These are phyloP conservation scores for Strigamia maritima DNA, from an alignment of 2,888 invertebrate species.

Conservation along the genomic window DNA sequence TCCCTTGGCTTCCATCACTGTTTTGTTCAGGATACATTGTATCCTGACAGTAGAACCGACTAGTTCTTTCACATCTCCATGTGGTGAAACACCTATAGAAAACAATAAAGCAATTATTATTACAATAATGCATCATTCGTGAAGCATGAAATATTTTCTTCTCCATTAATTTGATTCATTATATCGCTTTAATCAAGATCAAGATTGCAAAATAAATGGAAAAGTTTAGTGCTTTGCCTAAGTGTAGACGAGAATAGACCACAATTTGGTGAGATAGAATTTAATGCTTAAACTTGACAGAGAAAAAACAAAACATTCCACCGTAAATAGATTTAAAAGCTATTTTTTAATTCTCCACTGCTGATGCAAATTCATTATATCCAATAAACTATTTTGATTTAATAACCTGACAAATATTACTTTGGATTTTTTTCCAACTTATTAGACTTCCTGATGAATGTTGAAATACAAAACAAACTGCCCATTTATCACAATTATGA, in stretches of 20 bases:
- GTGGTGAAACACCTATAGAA: conserved; percentile 9
- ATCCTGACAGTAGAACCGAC: not conserved
- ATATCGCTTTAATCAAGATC: too few species aligned
- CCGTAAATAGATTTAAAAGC: too few species aligned
- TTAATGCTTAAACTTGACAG: not conserved
- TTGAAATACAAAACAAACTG: too few species aligned
- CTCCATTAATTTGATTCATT: too few species aligned
- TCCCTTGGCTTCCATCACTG: not conserved
- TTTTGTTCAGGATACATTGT: conserved; percentile 13
- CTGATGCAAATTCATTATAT: too few species aligned
- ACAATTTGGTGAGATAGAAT: not conserved
- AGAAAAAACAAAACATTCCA: too few species aligned
- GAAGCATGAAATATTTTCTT: not conserved
- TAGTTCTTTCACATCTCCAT: conserved; percentile 30
- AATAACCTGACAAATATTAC: too few species aligned
- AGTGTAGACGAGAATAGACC: not conserved
- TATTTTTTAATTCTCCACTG: too few species aligned
- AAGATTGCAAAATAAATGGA: not conserved
- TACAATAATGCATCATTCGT: not conserved
- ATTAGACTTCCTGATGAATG: too few species aligned
- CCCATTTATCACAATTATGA: too few species aligned
- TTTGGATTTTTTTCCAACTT: too few species aligned
- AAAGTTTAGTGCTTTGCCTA: not conserved
- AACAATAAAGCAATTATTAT: not conserved
- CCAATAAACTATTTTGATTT: too few species aligned